Percentiles rank a stretch among this genome's conserved stretches.
phyloP scores from a whole-genome alignment of 2,888 invertebrate genomes.

The Acronicta aceris region DNA sequence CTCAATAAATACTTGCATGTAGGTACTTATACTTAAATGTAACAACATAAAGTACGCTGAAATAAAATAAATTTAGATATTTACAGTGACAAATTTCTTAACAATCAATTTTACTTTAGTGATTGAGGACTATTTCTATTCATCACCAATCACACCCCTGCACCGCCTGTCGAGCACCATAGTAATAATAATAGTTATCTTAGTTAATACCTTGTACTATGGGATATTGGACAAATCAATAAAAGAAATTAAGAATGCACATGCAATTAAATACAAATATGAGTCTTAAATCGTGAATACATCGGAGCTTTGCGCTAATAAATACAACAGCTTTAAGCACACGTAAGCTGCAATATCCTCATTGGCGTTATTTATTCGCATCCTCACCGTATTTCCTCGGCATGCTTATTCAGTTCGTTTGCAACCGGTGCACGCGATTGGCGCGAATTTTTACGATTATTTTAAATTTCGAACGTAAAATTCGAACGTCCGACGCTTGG shows the following conservation, averaged over 20 bases:
- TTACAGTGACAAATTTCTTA: too few relatives aligned
- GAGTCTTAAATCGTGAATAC: constrained; percentile 8
- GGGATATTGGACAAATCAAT: background rate
- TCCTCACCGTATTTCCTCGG: constrained; percentile 22
- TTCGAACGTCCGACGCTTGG: constrained; percentile 40
- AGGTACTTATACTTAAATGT: too few relatives aligned
- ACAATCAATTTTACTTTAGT: too few relatives aligned
- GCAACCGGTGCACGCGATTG: constrained; percentile 53
- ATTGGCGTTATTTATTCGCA: constrained; percentile 44
- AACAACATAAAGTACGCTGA: too few relatives aligned
- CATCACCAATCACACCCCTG: too few relatives aligned
- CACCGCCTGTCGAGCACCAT: too few relatives aligned
- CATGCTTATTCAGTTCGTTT: constrained; percentile 52
- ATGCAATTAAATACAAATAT: constrained; percentile 9
- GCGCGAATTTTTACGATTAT: constrained; percentile 56
- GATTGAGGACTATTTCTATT: too few relatives aligned
- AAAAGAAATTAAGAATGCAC: too few relatives aligned
- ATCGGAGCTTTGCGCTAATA: constrained; percentile 14
- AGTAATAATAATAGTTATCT: too few relatives aligned
- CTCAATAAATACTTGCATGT: too few relatives aligned
- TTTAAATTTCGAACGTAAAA: constrained; percentile 57
- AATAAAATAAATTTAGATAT: too few relatives aligned
- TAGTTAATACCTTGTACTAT: too few relatives aligned
- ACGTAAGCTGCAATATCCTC: constrained; percentile 40
- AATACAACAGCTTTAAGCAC: constrained; percentile 31